Evolutionary conservation across 35 echinoderm and acorn worm species (phyloP), one percentile per base, ranked within the genome.

Genomic region (Acanthaster planci): DNA sequence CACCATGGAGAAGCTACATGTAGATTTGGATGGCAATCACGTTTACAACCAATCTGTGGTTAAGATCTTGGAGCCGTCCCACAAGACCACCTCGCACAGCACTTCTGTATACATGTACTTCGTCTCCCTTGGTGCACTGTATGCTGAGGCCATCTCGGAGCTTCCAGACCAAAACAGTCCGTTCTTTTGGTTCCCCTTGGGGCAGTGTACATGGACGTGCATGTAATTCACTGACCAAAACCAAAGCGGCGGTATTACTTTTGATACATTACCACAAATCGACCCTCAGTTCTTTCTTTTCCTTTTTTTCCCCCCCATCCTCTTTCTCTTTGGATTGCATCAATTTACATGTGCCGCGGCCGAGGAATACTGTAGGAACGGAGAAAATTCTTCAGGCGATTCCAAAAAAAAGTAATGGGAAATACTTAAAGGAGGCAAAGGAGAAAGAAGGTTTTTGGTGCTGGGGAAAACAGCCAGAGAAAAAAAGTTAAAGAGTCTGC

Each of bases 31-130:
- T 72, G 64, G 26, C 10, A 26, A 26, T 72, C 64, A 72, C 64
- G 64, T 72, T 72, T 72, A 26, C 14, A 4, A 19, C 34, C 26
- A 26, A 72, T 35, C 26, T 72, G 21, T 34, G 21, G 26, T 72
- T 31, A 72, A 72, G 64, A 72, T 72, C 64, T n/a, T 72, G 8
- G 30, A 72, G 64, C 22, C 14, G 26, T 72, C 64, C 64, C 64
- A 72, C 1, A 12, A 72, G 64, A 34, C 64, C 30, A 26, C 64
- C 64, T 29, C 19, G 42, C 42, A 4, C 4, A 6, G 42, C 64
- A 72, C 64, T 72, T n/a, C 42, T 47, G 42, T 47, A 47, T 47
- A 4, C 42, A 6, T 47, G 12, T 4, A 47, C 42, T n/a, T n/a
- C n/a, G n/a, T n/a, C n/a, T n/a, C n/a, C n/a, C n/a, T n/a, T 7